A percentile compares a stretch with the other conserved stretches of the same genome.
Evolutionary conservation across 2,113 vertebrate species (phyloP).

Genomic region (Danio rerio): DNA sequence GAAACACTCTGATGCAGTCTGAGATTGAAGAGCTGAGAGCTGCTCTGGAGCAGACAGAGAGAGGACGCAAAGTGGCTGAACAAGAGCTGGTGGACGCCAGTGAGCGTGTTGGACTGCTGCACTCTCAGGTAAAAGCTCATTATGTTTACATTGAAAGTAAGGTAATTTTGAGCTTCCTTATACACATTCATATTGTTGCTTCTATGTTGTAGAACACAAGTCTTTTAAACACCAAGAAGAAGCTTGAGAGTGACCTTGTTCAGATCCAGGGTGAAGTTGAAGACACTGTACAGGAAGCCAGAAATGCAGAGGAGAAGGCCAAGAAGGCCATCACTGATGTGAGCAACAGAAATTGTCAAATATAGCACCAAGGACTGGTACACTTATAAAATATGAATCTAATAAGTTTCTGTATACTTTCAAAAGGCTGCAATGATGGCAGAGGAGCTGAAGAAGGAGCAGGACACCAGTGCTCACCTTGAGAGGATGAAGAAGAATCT

Average conservation of each 20-base stretch:
- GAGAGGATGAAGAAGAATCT: conserved; percentile 97
- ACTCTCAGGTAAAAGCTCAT: conserved; percentile 48
- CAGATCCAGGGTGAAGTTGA: conserved; percentile 55
- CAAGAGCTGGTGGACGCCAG: conserved; percentile 55
- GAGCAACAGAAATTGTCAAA: neutral
- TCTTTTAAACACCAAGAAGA: conserved; percentile 59
- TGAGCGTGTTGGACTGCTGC: conserved; percentile 55
- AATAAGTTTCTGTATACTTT: neutral
- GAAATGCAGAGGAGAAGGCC: conserved; percentile 58
- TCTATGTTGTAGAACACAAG: conserved; percentile 52
- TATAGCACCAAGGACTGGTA: too few relatives aligned
- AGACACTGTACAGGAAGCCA: conserved; percentile 55
- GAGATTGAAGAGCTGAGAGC: conserved; percentile 79
- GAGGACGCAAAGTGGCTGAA: conserved; percentile 75
- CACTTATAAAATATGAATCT: neutral
- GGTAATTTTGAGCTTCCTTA: neutral
- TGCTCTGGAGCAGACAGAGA: conserved; percentile 80
- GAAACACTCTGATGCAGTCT: conserved; percentile 74
- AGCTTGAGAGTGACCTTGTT: conserved; percentile 53
- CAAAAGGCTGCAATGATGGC: conserved; percentile 84
- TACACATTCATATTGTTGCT: too few relatives aligned
- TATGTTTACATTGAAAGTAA: neutral
- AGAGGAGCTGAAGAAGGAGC: conserved; percentile 90
- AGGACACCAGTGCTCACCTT: conserved; percentile 87
- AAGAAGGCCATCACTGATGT: conserved; percentile 59